Evolutionary conservation across 2,113 vertebrate genomes (phyloP).

Genomic region (Hylia prasina): DNA sequence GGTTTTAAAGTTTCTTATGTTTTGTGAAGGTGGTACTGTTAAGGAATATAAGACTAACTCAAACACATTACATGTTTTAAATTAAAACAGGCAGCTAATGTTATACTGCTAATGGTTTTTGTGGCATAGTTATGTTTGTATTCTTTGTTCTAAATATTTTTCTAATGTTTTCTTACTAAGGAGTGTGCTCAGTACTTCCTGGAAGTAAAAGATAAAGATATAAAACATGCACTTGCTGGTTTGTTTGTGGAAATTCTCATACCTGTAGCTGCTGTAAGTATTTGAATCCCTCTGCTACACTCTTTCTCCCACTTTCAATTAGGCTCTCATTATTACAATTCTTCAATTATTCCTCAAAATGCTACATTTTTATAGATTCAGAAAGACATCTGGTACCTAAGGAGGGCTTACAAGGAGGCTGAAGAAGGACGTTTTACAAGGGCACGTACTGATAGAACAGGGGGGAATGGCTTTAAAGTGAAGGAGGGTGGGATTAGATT

Average conservation of each 20-base stretch:
- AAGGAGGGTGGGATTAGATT: neutral
- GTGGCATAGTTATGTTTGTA: neutral
- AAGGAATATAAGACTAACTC: neutral
- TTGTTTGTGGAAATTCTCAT: slow-evolving; percentile 99
- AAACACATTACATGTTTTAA: neutral
- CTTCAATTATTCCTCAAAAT: neutral
- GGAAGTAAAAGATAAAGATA: slow-evolving; percentile 98
- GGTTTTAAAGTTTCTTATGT: neutral
- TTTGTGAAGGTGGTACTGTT: neutral
- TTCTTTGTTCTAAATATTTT: neutral
- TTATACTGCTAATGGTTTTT: neutral
- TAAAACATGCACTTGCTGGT: slow-evolving; percentile 96
- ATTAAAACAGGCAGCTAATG: neutral
- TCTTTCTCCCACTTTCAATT: neutral
- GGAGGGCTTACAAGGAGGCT: neutral
- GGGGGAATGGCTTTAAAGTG: fast-evolving
- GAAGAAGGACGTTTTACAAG: neutral
- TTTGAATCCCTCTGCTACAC: neutral
- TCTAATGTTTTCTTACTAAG: slow-evolving; percentile 61
- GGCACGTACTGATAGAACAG: neutral
- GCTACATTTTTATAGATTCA: neutral
- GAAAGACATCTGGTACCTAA: neutral
- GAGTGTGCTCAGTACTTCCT: slow-evolving; percentile 98
- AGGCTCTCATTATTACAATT: neutral
- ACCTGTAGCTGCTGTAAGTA: slow-evolving; percentile 97